Evolutionary conservation across 1,140 invertebrate genomes (phyloP).

Genomic region (Rhopalosiphum padi): DNA sequence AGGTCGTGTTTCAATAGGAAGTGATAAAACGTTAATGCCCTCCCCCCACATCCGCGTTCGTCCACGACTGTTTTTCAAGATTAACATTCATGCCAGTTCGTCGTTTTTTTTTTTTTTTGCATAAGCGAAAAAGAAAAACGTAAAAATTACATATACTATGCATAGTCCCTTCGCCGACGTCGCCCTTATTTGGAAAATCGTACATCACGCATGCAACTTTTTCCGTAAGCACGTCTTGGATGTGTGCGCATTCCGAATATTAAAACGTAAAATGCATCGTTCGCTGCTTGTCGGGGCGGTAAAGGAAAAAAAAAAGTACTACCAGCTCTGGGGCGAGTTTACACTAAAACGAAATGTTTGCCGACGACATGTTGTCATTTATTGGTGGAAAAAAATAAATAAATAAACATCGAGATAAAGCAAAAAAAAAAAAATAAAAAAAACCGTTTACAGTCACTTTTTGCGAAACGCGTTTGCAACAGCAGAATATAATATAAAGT

Average conservation of each 20-base stretch:
- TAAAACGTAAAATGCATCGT: slow-evolving; percentile 41
- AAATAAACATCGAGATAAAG: not conserved
- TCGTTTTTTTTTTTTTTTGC: not conserved
- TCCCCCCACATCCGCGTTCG: not conserved
- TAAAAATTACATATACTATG: slow-evolving; percentile 1
- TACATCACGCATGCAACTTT: not conserved
- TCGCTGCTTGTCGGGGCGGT: not conserved
- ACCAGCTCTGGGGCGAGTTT: not conserved
- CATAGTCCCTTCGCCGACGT: not conserved
- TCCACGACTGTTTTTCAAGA: not conserved
- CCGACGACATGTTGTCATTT: not conserved
- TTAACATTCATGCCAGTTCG: not conserved
- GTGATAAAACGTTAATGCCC: not conserved
- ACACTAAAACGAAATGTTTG: slow-evolving; percentile 11
- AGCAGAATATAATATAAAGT: not conserved
- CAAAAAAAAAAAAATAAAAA: not conserved
- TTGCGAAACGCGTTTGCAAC: not conserved
- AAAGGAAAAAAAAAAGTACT: not conserved
- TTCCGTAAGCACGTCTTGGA: not conserved
- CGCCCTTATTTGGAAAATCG: slow-evolving; percentile 4
- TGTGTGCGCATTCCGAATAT: slow-evolving; percentile 20
- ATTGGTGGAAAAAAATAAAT: not conserved
- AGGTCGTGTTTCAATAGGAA: not conserved
- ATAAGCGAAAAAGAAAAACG: not conserved
- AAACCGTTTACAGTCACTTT: not conserved